A percentile compares a stretch with the other conserved stretches of the same genome.
Evolutionary conservation across 2,113 vertebrate species (phyloP).

Genomic region (Serilophus lunatus): DNA sequence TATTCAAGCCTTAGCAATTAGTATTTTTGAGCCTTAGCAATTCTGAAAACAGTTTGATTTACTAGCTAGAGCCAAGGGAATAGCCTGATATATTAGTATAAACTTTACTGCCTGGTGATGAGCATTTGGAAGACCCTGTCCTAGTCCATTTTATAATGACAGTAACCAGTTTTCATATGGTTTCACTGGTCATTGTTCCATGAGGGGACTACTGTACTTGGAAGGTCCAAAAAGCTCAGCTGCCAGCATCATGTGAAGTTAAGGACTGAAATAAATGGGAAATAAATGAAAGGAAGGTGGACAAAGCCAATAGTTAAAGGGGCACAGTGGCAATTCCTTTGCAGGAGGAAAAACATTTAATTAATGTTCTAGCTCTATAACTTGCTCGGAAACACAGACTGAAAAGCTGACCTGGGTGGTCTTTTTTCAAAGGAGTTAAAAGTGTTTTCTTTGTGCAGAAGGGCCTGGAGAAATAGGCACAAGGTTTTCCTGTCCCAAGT

Average conservation of each 20-base stretch:
- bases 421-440: background rate
- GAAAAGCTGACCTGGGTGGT: slow-evolving; percentile 46
- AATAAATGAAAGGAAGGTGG: slow-evolving; percentile 22
- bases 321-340: background rate
- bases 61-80: background rate
- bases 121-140: background rate
- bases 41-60: background rate
- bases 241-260: background rate
- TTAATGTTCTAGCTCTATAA: slow-evolving; percentile 5
- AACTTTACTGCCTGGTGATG: background rate
- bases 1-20: background rate
- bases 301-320: slow-evolving; percentile 1
- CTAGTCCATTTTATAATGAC: background rate
- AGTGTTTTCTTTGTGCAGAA: background rate
- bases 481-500: background rate
- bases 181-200: background rate
- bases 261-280: slow-evolving; percentile 13
- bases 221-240: background rate
- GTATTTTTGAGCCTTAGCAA: background rate
- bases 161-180: background rate
- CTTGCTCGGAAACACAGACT: slow-evolving; percentile 15
- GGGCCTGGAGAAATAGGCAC: background rate
- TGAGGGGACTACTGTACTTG: background rate
- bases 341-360: background rate
- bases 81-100: background rate